Percentiles rank a stretch among this genome's conserved stretches.
Conservation (phyloP, 2,113 vertebrate species). For the Neodontobutis hainanensis region DNA sequence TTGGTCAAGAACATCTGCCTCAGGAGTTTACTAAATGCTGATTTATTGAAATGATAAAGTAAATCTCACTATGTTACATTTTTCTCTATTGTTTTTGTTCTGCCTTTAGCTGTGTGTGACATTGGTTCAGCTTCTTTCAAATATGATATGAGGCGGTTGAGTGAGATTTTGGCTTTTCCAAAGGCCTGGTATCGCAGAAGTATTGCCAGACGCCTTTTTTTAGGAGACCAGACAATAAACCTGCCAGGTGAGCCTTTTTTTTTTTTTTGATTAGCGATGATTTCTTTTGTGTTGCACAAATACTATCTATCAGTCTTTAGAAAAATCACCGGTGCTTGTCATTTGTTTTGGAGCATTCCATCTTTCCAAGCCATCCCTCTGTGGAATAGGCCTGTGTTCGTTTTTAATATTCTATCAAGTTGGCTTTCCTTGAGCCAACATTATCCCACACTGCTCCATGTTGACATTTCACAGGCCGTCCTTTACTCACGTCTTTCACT, state of each 20-base stretch:
- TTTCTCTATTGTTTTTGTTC: background rate
- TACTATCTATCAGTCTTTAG: background rate
- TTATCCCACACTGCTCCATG: slow-evolving; percentile 7
- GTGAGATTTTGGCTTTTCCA: slow-evolving; percentile 97
- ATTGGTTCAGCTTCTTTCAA: slow-evolving; percentile 99
- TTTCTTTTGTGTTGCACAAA: background rate
- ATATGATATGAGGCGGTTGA: slow-evolving; percentile 97
- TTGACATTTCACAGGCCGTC: slow-evolving; percentile 34
- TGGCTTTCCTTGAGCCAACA: slow-evolving; percentile 32
- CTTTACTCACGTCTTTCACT: slow-evolving; percentile 20
- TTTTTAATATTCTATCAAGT: slow-evolving; percentile 34
- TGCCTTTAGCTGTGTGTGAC: slow-evolving; percentile 90
- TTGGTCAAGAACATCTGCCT: background rate
- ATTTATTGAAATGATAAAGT: background rate
- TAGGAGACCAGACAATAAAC: slow-evolving; percentile 98
- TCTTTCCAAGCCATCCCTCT: background rate
- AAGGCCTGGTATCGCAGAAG: slow-evolving; percentile 97
- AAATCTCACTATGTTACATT: background rate
- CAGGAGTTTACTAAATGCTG: slow-evolving; percentile 7
- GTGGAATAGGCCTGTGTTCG: background rate
- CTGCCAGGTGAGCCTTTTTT: slow-evolving; percentile 79
- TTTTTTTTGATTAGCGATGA: background rate
- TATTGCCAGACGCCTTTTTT: slow-evolving; percentile 93
- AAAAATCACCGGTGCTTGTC: background rate
- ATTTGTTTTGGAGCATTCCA: background rate